Percentiles rank a stretch among this genome's conserved stretches.
Conservation (phyloP, 2,888 invertebrate genomes). For the Flexamia atlantica region DNA sequence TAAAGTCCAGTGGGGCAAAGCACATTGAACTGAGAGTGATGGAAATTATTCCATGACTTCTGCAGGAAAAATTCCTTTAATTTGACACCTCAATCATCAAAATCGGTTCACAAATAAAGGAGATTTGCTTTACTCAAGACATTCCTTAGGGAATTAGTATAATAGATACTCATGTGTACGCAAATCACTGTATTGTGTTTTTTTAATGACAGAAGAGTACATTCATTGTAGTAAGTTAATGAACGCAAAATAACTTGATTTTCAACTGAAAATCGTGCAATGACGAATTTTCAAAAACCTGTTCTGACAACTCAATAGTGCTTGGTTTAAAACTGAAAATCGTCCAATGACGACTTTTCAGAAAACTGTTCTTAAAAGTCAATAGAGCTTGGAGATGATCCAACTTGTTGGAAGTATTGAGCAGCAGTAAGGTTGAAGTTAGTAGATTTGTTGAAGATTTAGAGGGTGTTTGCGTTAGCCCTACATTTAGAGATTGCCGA, state of each 20-base stretch:
- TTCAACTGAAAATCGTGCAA: slow-evolving; percentile 13
- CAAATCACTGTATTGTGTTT: background rate
- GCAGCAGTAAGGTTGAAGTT: slow-evolving; percentile 40
- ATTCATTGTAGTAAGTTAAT: slow-evolving; percentile 39
- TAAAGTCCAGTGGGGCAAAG: too few relatives aligned
- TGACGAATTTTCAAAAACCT: slow-evolving; percentile 44
- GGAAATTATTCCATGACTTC: too few relatives aligned
- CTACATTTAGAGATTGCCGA: slow-evolving; percentile 42
- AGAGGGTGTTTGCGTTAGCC: slow-evolving; percentile 38
- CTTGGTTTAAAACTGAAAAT: slow-evolving; percentile 56
- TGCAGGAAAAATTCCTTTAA: too few relatives aligned
- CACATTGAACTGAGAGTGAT: too few relatives aligned
- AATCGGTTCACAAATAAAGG: too few relatives aligned
- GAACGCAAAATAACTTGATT: slow-evolving; percentile 10
- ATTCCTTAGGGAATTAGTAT: too few relatives aligned
- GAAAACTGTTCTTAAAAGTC: slow-evolving; percentile 42
- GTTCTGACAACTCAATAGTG: slow-evolving; percentile 33
- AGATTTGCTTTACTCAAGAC: background rate
- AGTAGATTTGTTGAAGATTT: slow-evolving; percentile 13
- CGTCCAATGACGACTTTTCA: slow-evolving; percentile 24
- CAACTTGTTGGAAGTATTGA: slow-evolving; percentile 47
- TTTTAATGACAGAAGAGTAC: slow-evolving; percentile 16
- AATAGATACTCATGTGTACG: slow-evolving; percentile 5
- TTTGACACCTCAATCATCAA: too few relatives aligned
- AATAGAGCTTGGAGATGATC: slow-evolving; percentile 52